A percentile compares a stretch with the other conserved stretches of the same genome.
Evolutionary conservation across 2,888 invertebrate species (phyloP).

Genomic region (Xestobium rufovillosum): DNA sequence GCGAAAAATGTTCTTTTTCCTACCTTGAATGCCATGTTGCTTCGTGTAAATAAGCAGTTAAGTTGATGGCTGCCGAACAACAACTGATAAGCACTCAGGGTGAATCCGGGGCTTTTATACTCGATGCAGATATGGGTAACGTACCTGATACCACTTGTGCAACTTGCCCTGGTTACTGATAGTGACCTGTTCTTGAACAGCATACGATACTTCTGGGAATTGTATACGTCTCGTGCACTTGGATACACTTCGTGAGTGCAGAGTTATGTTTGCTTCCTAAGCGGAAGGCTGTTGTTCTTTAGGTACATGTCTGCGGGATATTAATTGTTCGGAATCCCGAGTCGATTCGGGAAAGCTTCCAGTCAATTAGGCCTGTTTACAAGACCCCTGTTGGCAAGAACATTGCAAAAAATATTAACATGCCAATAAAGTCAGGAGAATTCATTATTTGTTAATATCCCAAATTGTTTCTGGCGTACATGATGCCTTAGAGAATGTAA

Average conservation of each 20-base stretch:
- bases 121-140: not conserved
- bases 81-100: not conserved
- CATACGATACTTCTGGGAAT: conserved; percentile 29
- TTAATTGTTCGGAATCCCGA: no score
- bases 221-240: conserved; percentile 22
- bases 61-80: not conserved
- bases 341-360: no score
- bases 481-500: no score
- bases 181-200: conserved; percentile 25
- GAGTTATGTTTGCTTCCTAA: not conserved
- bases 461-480: no score
- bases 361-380: no score
- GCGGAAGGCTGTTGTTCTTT: no score
- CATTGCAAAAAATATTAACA: no score
- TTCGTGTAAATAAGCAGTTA: not conserved
- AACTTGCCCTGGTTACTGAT: conserved; percentile 24
- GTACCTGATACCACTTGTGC: conserved; percentile 27
- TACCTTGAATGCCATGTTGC: conserved; percentile 1
- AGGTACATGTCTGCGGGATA: no score
- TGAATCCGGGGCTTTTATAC: not conserved
- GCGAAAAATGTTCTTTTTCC: no score
- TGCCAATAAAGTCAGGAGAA: no score
- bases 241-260: conserved; percentile 12
- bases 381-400: no score
- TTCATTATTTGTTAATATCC: no score